Conservation (phyloP, 2,888 invertebrate genomes). For the Dromius quadrimaculatus region DNA sequence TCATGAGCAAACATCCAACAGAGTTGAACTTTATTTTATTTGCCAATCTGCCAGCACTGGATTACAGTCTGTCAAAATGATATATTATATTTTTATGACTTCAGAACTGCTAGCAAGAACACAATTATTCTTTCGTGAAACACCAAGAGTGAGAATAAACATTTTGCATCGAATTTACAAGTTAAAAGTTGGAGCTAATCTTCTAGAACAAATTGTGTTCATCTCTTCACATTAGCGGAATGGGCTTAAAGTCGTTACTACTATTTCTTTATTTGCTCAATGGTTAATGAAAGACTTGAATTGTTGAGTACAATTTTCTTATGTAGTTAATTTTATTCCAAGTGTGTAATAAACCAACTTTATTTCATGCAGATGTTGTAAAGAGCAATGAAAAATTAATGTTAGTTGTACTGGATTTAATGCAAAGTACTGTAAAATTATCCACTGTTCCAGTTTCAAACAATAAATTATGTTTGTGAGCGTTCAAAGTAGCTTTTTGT, state of each 20-base stretch:
- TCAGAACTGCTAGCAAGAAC: neutral
- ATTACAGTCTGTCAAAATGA: neutral
- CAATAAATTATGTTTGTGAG: no score
- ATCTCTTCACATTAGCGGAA: conserved; percentile 24
- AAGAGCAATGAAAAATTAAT: no score
- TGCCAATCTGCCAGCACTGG: neutral
- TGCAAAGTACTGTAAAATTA: no score
- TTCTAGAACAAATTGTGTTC: conserved; percentile 23
- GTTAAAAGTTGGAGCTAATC: conserved; percentile 21
- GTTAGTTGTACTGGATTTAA: no score
- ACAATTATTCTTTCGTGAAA: conserved; percentile 1
- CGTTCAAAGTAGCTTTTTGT: no score
- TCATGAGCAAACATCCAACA: conserved; percentile 7
- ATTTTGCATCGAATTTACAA: conserved; percentile 36
- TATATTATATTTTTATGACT: conserved; percentile 27
- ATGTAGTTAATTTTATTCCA: neutral
- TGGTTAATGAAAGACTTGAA: conserved; percentile 16
- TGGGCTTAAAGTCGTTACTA: conserved; percentile 6
- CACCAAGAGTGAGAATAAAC: conserved; percentile 5
- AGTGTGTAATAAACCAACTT: neutral
- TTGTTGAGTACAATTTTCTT: conserved; percentile 10
- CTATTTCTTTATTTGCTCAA: conserved; percentile 31
- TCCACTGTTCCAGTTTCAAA: no score
- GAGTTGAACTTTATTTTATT: neutral
- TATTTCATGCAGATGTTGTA: conserved; percentile 1